Evolutionary conservation across 2,888 invertebrate genomes (phyloP).

Genomic region (Crepidodera aurea): DNA sequence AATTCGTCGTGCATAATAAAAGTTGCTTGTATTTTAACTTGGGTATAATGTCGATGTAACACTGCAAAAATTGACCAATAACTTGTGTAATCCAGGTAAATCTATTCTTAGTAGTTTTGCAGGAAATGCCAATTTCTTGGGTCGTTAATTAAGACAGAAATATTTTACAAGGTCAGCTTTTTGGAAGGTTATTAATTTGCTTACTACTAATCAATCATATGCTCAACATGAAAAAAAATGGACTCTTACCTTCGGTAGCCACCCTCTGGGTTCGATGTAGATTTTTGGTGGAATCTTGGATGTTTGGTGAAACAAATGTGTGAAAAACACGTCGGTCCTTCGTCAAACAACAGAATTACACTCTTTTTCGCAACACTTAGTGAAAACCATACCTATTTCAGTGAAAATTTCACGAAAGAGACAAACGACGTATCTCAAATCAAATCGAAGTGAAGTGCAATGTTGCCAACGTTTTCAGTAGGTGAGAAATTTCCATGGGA

Average conservation of each 20-base stretch:
- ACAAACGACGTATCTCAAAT: not conserved
- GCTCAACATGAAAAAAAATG: no score
- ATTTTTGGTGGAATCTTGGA: slow-evolving; percentile 84
- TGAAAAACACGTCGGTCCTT: slow-evolving; percentile 56
- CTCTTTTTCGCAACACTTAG: slow-evolving; percentile 44
- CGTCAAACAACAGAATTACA: slow-evolving; percentile 54
- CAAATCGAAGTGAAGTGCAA: no score
- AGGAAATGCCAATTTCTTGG: no score
- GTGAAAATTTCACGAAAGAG: slow-evolving; percentile 32
- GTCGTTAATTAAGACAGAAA: not conserved
- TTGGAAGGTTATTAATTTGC: no score
- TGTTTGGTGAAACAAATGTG: slow-evolving; percentile 64
- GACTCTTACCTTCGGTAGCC: slow-evolving; percentile 73
- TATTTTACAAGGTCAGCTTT: not conserved
- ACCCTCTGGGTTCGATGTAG: slow-evolving; percentile 82
- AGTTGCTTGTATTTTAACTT: no score
- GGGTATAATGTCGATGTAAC: no score
- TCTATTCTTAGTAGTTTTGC: no score
- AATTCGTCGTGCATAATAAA: no score
- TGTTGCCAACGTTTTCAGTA: no score
- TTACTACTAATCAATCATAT: no score
- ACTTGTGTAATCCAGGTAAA: not conserved
- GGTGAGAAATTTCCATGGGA: no score
- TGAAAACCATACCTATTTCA: slow-evolving; percentile 51
- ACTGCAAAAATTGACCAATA: not conserved